These are phyloP conservation scores for Eclectus roratus DNA, from an alignment of 2,113 vertebrate genomes.

Conservation along the genomic window DNA sequence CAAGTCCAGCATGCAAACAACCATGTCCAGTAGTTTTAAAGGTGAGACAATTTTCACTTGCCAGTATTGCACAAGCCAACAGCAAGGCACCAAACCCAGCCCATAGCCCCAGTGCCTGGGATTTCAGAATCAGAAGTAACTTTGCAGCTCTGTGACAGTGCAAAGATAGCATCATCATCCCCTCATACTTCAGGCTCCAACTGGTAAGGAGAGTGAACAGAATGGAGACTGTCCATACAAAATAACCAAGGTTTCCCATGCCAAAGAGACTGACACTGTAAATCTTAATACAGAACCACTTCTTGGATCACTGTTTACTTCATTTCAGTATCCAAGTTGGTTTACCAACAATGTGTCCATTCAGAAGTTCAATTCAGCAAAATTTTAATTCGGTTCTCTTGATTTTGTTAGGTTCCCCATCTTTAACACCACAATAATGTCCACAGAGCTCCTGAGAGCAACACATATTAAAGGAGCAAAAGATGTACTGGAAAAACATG, in stretches of 20 bases:
- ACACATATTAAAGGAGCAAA: background rate
- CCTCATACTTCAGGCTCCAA: background rate
- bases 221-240: background rate
- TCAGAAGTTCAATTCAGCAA: background rate
- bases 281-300: background rate
- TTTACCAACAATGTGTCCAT: background rate
- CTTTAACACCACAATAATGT: background rate
- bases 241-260: background rate
- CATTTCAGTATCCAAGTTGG: background rate
- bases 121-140: background rate
- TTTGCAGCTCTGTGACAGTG: background rate
- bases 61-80: background rate
- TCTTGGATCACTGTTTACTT: background rate
- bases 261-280: background rate
- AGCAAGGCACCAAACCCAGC: background rate
- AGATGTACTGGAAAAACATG: background rate
- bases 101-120: background rate
- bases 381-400: background rate
- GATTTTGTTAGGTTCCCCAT: background rate
- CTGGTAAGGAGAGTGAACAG: background rate
- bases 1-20: background rate
- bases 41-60: background rate
- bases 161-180: background rate
- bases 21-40: background rate
- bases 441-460: background rate